Conservation (phyloP, 2,888 invertebrate species). For the Molorchus minor region DNA sequence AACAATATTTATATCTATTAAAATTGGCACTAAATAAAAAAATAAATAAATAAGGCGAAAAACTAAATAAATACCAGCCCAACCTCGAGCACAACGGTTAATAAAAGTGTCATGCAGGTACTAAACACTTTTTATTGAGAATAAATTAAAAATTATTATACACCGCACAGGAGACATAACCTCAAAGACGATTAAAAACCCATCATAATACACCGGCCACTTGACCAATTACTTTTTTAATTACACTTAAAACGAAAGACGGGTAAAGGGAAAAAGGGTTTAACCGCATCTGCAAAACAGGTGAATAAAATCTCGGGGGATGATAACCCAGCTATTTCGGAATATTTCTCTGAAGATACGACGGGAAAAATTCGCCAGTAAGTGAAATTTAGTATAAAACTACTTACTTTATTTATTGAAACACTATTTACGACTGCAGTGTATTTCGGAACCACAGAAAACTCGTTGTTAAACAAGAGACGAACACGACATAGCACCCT, state of each 20-base stretch:
- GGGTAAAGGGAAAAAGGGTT: slow-evolving; percentile 33
- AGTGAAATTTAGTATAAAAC: slow-evolving; percentile 17
- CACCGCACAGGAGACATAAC: slow-evolving; percentile 6
- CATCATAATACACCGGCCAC: too few species aligned
- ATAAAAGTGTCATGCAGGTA: background rate
- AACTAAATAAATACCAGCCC: background rate
- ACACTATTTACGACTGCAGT: slow-evolving; percentile 53
- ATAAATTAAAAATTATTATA: background rate
- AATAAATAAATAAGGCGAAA: too few species aligned
- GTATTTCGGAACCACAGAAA: slow-evolving; percentile 58
- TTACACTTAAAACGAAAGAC: too few species aligned
- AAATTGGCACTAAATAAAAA: too few species aligned
- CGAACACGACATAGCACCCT: slow-evolving; percentile 60
- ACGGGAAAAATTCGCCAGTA: slow-evolving; percentile 11
- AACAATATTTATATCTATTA: too few species aligned
- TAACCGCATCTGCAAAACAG: slow-evolving; percentile 33
- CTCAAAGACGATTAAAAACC: too few species aligned
- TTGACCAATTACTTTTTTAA: background rate
- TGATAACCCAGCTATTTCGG: slow-evolving; percentile 6
- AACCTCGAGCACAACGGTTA: background rate
- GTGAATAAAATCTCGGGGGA: slow-evolving; percentile 18
- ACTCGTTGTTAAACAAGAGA: slow-evolving; percentile 58
- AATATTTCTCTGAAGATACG: background rate
- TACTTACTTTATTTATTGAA: slow-evolving; percentile 60
- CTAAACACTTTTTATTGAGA: background rate